Percentiles rank a stretch among this genome's conserved stretches.
Evolutionary conservation across 2,888 invertebrate species (phyloP).

Genomic region (Bursaphelenchus okinawaensis): DNA sequence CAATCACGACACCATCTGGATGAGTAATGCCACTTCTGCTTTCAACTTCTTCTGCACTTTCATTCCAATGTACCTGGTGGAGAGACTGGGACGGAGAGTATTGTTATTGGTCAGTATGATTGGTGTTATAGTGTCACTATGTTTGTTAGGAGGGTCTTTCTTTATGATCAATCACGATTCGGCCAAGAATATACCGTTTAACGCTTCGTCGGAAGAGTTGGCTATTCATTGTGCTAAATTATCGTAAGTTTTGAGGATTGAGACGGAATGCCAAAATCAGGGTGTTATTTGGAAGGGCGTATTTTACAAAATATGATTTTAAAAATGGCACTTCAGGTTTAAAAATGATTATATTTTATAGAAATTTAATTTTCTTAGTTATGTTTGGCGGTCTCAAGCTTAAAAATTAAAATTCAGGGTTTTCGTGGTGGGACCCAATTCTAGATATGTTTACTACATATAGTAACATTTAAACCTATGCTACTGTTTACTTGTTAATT

Average conservation of each 20-base stretch:
- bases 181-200: conserved; percentile 3
- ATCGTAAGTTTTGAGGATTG: neutral
- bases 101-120: conserved; percentile 43
- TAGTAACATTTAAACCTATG: too few species aligned
- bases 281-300: neutral
- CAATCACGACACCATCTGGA: conserved; percentile 49
- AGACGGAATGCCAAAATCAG: neutral
- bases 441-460: too few species aligned
- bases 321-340: too few species aligned
- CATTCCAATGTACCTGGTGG: conserved; percentile 38
- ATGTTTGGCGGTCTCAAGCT: too few species aligned
- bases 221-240: neutral
- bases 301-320: too few species aligned
- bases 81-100: conserved; percentile 42
- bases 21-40: conserved; percentile 36
- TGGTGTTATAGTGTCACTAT: conserved; percentile 42
- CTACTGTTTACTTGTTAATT: too few species aligned
- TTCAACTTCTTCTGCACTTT: conserved; percentile 47
- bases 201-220: too few species aligned
- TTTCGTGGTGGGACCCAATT: too few species aligned
- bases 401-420: too few species aligned
- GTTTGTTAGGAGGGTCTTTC: conserved; percentile 49
- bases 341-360: too few species aligned
- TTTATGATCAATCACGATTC: conserved; percentile 39
- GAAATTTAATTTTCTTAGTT: too few species aligned